Evolutionary conservation across 2,797 vertebrate genomes (phyloP), one percentile per base, ranked within the genome.

Genomic region (Chelon labrosus): DNA sequence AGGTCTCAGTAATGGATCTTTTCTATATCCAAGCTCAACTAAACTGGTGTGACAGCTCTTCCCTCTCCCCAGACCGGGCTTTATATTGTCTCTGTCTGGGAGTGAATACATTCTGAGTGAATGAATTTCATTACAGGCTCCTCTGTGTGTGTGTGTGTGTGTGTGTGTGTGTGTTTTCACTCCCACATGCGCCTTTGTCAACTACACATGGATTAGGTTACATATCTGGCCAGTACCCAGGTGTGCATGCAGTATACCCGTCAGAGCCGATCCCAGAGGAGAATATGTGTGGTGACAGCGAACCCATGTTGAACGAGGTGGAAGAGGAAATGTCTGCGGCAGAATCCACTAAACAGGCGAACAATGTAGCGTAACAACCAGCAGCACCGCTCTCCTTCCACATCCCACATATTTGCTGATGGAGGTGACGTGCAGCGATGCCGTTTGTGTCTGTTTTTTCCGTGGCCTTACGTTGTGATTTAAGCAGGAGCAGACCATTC

Each of bases 1-100:
- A 92, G 90, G 79, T 75, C 73, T 41, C 66, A 59, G 86, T 92
- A 91, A 93, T 91, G 84, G 86, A 88, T 88, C 86, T 88, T 88
- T 80, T 85, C 82, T 70, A 41, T 73, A 77, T 72, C 69, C 73
- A 61, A 65, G 71, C 83, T 73, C 83, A 70, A 66, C 86, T 92
- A 91, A 92, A 88, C 88, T 75, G 85, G 73, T 80, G 80, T 91
- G 90, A 91, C 92, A 91, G 85, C 85, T 84, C 79, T 64, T 53
- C 82, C 67, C 84, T 82, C 81, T 74, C 54, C 25, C 63, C 65
- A 75, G 60, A 70, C 75, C 57, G 44, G 64, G 44, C 65, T 86
- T 77, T 86, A 68, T 86, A 73, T 89, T 84, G 81, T 88, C 73
- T 73, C 69, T 73, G 50, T 82, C 54, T 82, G 54, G 25, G 55